Evolutionary conservation across 2,113 vertebrate genomes (phyloP).

Genomic region (Melanotaenia duboulayi): DNA sequence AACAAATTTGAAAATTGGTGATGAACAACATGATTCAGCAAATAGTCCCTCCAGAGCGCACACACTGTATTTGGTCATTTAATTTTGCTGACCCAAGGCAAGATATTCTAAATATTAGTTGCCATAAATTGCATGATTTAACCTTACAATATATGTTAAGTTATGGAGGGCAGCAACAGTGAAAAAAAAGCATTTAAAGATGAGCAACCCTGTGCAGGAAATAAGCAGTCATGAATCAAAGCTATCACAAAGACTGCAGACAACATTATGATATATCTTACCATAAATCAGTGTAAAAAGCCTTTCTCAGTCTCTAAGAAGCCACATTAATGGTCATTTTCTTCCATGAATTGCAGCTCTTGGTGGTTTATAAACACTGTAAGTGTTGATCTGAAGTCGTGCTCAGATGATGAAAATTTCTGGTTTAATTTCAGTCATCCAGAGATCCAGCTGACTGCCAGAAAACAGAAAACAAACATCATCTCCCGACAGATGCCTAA

Average conservation of each 20-base stretch:
- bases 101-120: not conserved
- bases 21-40: not conserved
- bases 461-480: not conserved
- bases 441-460: not conserved
- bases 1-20: not conserved
- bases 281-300: not conserved
- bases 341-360: not conserved
- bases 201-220: not conserved
- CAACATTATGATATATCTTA: no score
- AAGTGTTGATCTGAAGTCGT: not conserved
- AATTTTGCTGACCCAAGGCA: not conserved
- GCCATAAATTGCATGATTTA: not conserved
- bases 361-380: not conserved
- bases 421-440: not conserved
- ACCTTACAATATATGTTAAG: not conserved
- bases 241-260: no score
- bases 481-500: slow-evolving; percentile 2
- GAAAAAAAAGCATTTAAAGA: not conserved
- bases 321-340: not conserved
- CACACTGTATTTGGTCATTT: no score
- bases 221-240: not conserved
- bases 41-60: not conserved
- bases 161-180: not conserved
- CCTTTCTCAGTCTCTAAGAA: not conserved
- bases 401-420: not conserved